phyloP scores from a whole-genome alignment of 2,888 invertebrate species.

The Microctonus hyperodae region DNA sequence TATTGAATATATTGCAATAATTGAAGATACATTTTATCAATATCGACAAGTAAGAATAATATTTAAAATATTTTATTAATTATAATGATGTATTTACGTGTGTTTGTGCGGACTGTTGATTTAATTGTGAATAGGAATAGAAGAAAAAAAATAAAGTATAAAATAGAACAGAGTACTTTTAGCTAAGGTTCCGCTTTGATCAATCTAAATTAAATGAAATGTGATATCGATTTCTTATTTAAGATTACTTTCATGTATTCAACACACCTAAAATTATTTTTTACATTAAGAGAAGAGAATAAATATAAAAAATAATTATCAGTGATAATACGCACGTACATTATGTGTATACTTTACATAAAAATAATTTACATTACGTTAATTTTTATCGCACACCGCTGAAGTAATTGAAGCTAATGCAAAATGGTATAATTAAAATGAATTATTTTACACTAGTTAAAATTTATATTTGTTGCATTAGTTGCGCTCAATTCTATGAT shows the following conservation, averaged over 20 bases:
- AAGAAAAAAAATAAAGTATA: background rate
- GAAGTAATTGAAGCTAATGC: conserved; percentile 16
- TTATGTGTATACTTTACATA: too few relatives aligned
- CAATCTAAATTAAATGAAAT: conserved; percentile 31
- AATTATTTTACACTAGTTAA: conserved; percentile 2
- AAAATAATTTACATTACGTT: background rate
- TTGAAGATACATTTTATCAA: too few relatives aligned
- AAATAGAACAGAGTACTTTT: background rate
- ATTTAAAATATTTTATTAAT: too few relatives aligned
- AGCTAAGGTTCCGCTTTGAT: background rate
- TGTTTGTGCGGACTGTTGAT: too few relatives aligned
- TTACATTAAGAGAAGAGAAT: conserved; percentile 3
- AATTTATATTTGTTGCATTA: conserved; percentile 22
- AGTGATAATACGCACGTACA: too few relatives aligned
- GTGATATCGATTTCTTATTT: conserved; percentile 36
- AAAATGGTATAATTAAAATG: background rate
- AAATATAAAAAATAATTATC: background rate
- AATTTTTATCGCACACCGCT: conserved; percentile 33
- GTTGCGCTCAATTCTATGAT: conserved; percentile 1
- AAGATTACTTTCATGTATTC: conserved; percentile 12
- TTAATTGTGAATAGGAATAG: background rate
- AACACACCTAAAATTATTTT: background rate
- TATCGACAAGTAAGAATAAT: too few relatives aligned
- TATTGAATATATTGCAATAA: too few relatives aligned
- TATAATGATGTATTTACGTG: too few relatives aligned